These are phyloP conservation scores for Griposia aprilina DNA, from an alignment of 2,888 invertebrate species.

Conservation along the genomic window DNA sequence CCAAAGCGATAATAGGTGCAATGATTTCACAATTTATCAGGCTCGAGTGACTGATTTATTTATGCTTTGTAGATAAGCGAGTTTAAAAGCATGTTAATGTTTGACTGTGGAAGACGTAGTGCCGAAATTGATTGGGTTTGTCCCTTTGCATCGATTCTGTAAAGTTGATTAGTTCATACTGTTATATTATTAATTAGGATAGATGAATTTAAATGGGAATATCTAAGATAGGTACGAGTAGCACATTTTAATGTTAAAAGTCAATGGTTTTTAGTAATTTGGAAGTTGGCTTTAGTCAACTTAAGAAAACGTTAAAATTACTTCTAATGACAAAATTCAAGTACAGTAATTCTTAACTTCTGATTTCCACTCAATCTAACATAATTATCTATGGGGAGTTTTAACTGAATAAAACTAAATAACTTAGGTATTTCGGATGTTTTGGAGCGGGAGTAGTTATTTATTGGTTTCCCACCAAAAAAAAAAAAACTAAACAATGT, in stretches of 20 bases:
- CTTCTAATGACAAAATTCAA: not conserved
- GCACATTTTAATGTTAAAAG: not conserved
- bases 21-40: conserved; percentile 64
- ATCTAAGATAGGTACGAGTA: not conserved
- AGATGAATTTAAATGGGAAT: conserved; percentile 3
- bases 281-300: not conserved
- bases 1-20: conserved; percentile 63
- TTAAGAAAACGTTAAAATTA: not conserved
- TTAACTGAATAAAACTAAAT: too few species aligned
- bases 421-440: too few species aligned
- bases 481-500: too few species aligned
- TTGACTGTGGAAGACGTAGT: conserved; percentile 28
- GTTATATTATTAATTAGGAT: conserved; percentile 11
- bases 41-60: conserved; percentile 63
- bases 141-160: conserved; percentile 39
- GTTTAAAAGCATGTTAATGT: conserved; percentile 51
- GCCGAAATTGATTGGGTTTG: conserved; percentile 44
- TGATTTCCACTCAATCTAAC: too few species aligned
- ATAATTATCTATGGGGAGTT: too few species aligned
- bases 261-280: not conserved
- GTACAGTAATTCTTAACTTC: too few species aligned
- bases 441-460: too few species aligned
- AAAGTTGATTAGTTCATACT: conserved; percentile 24
- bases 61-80: conserved; percentile 46
- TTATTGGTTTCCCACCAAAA: too few species aligned